Conservation (phyloP, 2,113 vertebrate species). For the Dipodomys merriami region DNA sequence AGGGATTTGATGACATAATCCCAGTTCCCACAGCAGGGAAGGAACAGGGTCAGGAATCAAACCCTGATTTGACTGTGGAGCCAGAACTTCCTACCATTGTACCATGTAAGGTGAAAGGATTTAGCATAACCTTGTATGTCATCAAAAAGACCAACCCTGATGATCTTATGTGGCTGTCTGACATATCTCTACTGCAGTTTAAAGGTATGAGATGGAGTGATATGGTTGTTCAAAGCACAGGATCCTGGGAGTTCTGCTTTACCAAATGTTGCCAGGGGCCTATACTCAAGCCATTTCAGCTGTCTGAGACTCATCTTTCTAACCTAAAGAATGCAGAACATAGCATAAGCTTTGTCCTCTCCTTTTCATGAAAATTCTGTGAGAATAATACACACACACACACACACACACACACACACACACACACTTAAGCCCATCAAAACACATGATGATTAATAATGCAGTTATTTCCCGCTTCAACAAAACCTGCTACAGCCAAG, state of each 20-base stretch:
- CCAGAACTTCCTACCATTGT: accelerated
- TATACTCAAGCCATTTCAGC: neutral
- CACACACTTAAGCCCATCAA: neutral
- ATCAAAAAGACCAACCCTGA: neutral
- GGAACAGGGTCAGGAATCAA: neutral
- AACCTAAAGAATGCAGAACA: neutral
- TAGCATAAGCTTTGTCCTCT: neutral
- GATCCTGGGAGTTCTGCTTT: neutral
- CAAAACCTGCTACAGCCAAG: constrained; percentile 53
- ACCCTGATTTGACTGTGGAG: neutral
- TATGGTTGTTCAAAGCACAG: accelerated
- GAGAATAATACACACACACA: constrained; percentile 25
- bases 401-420: too few relatives aligned
- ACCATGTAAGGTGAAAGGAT: neutral
- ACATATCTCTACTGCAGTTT: too few relatives aligned
- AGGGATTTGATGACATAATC: neutral
- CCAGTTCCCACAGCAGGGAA: neutral
- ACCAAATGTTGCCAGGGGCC: neutral
- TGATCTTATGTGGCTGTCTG: neutral
- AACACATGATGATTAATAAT: constrained; percentile 48
- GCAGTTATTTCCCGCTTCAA: neutral
- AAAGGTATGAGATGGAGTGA: neutral
- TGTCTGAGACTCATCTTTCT: neutral
- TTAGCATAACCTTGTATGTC: accelerated
- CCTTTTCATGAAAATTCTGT: neutral